Conservation (phyloP, 92 coral and sea anemone genomes). For the Heteractis magnifica region DNA sequence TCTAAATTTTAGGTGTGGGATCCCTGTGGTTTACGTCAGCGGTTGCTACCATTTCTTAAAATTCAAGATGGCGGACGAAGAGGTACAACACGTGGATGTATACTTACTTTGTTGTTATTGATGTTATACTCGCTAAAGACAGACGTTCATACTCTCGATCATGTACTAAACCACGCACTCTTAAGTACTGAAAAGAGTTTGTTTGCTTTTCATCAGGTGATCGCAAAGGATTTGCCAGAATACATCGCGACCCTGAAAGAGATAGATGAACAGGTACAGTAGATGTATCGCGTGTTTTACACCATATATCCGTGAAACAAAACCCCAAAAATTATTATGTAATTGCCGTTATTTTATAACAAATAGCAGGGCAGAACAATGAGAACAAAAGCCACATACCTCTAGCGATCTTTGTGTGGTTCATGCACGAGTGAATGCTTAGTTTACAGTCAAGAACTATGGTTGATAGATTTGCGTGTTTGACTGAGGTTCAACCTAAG, state of each 20-base stretch:
- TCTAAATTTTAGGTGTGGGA: neutral
- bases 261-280: conserved; percentile 67
- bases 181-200: neutral
- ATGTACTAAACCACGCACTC: neutral
- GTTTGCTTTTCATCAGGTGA: conserved; percentile 42
- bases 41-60: conserved; percentile 9
- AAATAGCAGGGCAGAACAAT: too few species aligned
- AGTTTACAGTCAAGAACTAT: too few species aligned
- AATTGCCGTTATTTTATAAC: too few species aligned
- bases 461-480: too few species aligned
- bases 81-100: conserved; percentile 26
- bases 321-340: too few species aligned
- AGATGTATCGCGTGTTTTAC: neutral
- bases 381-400: too few species aligned
- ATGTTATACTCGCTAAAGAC: neutral
- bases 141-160: neutral
- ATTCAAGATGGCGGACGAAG: conserved; percentile 59
- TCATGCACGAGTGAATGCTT: too few species aligned
- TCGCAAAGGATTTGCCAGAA: conserved; percentile 92
- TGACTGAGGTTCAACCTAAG: too few species aligned
- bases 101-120: neutral
- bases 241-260: conserved; percentile 73
- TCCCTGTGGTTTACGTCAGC: conserved; percentile 20
- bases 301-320: neutral
- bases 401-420: too few species aligned